Conservation (phyloP, 2,797 vertebrate genomes). For the Macropodus opercularis region DNA sequence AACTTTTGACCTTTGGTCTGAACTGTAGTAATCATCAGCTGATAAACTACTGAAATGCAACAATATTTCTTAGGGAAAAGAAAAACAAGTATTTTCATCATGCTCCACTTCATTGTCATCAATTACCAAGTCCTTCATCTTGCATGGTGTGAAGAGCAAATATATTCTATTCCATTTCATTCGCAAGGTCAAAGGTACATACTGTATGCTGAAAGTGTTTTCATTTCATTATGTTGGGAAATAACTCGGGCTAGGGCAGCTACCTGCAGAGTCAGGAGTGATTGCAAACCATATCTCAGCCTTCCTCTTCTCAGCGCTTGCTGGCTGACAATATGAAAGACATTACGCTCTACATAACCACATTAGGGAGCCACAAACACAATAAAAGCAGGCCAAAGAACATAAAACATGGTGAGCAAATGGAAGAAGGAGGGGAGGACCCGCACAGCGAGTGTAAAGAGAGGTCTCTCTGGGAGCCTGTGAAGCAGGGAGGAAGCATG, state of each 20-base stretch:
- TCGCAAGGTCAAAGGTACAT: constrained; percentile 59
- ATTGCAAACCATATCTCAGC: constrained; percentile 71
- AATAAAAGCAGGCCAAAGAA: constrained; percentile 71
- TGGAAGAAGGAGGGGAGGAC: constrained; percentile 35
- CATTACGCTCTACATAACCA: constrained; percentile 74
- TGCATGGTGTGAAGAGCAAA: constrained; percentile 28
- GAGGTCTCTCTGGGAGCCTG: constrained; percentile 50
- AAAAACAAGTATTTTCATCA: constrained; percentile 11
- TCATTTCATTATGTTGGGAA: constrained; percentile 67
- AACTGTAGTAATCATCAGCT: too few species aligned
- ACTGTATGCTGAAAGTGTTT: constrained; percentile 50
- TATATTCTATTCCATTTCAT: constrained; percentile 46
- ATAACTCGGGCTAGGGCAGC: constrained; percentile 46
- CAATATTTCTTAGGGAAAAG: constrained; percentile 1
- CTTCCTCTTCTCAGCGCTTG: constrained; percentile 50
- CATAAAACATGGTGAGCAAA: constrained; percentile 69
- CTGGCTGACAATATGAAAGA: constrained; percentile 74
- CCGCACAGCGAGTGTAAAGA: constrained; percentile 51
- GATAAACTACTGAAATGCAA: too few species aligned
- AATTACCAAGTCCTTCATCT: constrained; percentile 25
- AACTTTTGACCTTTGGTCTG: too few species aligned
- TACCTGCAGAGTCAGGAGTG: constrained; percentile 60
- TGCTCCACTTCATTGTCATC: constrained; percentile 9
- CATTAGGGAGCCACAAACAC: constrained; percentile 77
- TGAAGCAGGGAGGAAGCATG: constrained; percentile 44